Conservation (phyloP, 2,113 vertebrate genomes). For the Syngnathus floridae region DNA sequence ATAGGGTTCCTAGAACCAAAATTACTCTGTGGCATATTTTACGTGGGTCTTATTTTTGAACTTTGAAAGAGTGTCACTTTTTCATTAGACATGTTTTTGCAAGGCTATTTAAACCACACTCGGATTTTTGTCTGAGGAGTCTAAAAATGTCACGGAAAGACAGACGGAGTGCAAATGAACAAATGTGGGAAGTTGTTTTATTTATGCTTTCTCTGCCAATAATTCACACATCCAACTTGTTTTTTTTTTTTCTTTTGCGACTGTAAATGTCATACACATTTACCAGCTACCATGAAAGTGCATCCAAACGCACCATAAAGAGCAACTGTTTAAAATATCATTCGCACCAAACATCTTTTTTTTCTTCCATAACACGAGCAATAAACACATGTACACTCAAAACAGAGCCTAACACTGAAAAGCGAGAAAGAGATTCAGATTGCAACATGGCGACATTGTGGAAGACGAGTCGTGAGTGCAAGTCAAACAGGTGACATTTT, state of each 20-base stretch:
- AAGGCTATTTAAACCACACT: neutral
- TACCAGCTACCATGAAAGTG: neutral
- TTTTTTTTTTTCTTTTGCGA: neutral
- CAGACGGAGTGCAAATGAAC: neutral
- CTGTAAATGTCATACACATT: neutral
- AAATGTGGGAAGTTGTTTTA: neutral
- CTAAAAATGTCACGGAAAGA: neutral
- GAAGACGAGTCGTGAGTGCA: constrained; percentile 26
- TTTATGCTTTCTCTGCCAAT: neutral
- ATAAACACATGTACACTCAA: constrained; percentile 15
- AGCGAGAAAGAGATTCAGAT: constrained; percentile 22
- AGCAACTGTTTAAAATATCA: constrained; percentile 8
- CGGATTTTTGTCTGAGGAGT: neutral
- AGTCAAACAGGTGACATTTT: constrained; percentile 36
- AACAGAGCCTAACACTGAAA: neutral
- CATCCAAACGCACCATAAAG: neutral
- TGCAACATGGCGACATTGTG: constrained; percentile 21
- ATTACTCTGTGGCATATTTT: neutral
- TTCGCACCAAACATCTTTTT: constrained; percentile 9
- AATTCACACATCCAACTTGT: neutral
- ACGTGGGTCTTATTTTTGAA: neutral
- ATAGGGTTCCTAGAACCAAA: neutral
- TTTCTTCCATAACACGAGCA: constrained; percentile 13
- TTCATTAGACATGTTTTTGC: neutral
- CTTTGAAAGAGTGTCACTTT: neutral